A percentile compares a stretch with the other conserved stretches of the same genome.
Conservation (phyloP, 1,140 invertebrate species). For the Ruditapes philippinarum region DNA sequence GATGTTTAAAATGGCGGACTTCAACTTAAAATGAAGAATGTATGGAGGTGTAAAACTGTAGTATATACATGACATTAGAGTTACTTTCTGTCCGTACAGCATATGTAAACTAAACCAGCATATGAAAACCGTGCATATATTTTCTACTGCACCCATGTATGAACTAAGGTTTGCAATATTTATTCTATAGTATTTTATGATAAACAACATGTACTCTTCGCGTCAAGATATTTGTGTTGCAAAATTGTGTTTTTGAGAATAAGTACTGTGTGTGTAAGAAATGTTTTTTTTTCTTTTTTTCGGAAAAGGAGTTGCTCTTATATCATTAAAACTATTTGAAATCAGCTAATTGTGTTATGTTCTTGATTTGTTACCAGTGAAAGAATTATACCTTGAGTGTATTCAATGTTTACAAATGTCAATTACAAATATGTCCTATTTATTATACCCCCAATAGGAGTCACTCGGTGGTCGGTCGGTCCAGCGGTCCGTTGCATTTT, state of each 20-base stretch:
- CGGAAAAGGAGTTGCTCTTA: conserved; percentile 10
- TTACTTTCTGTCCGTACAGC: no score
- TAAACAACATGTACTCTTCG: background rate
- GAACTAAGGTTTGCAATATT: background rate
- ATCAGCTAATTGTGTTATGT: background rate
- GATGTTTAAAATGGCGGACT: no score
- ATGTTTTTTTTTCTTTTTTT: background rate
- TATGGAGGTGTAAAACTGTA: no score
- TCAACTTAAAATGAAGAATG: no score
- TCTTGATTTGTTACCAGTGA: background rate
- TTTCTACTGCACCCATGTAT: conserved; percentile 4
- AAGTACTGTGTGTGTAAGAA: background rate
- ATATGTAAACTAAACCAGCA: background rate
- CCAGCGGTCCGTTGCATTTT: no score
- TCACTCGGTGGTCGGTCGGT: no score
- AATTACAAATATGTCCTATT: no score
- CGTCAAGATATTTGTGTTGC: background rate
- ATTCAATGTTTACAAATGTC: no score
- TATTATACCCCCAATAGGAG: no score
- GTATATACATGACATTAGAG: no score
- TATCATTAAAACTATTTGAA: background rate
- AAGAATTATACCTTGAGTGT: no score
- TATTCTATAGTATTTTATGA: background rate
- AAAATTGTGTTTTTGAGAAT: background rate
- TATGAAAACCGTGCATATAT: background rate